A percentile compares a stretch with the other conserved stretches of the same genome.
Conservation (phyloP, 1,140 invertebrate species). For the Drosophila rufa region DNA sequence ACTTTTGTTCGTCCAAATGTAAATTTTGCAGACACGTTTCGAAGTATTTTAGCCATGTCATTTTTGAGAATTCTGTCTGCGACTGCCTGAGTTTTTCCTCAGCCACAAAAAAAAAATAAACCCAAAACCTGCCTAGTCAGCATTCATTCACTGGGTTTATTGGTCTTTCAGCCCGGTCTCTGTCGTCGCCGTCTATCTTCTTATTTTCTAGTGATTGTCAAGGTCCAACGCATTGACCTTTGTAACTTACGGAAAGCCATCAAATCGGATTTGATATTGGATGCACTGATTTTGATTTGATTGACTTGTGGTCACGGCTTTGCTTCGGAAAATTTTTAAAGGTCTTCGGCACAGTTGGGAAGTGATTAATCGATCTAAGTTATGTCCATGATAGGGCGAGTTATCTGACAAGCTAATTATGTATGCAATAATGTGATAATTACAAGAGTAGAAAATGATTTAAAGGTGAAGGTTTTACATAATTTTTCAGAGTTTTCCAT, state of each 20-base stretch:
- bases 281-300: conserved; percentile 48
- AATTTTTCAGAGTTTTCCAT: neutral
- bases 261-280: conserved; percentile 27
- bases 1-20: conserved; percentile 26
- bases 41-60: conserved; percentile 21
- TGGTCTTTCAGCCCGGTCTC: conserved; percentile 36
- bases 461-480: conserved; percentile 15
- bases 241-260: conserved; percentile 53
- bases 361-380: conserved; percentile 21
- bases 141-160: conserved; percentile 54
- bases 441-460: conserved; percentile 6
- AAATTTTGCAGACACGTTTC: conserved; percentile 47
- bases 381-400: neutral
- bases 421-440: conserved; percentile 1
- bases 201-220: conserved; percentile 53
- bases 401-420: conserved; percentile 8
- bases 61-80: conserved; percentile 43
- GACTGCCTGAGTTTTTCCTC: conserved; percentile 21
- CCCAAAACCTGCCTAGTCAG: conserved; percentile 63
- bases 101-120: conserved; percentile 11
- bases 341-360: conserved; percentile 21
- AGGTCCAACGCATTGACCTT: conserved; percentile 65
- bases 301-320: conserved; percentile 5
- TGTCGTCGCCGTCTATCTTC: conserved; percentile 25
- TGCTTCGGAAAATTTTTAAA: conserved; percentile 21